A percentile compares a stretch with the other conserved stretches of the same genome.
Evolutionary conservation across 1,140 invertebrate genomes (phyloP).

Genomic region (Lasaia peninsularis): DNA sequence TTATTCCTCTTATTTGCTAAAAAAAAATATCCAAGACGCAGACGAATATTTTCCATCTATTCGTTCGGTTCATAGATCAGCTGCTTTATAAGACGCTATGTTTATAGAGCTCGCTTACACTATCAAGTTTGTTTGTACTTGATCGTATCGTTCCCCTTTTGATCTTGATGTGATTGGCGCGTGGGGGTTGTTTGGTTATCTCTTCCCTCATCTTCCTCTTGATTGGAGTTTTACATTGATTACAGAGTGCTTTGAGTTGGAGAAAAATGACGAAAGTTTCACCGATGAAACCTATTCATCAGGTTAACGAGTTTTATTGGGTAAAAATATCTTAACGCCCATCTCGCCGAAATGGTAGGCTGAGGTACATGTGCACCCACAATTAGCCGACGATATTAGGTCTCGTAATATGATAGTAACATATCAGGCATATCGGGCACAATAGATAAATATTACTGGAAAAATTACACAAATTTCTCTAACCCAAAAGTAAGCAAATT

Average conservation of each 20-base stretch:
- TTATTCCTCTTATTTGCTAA: no score
- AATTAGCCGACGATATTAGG: no score
- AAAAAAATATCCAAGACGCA: no score
- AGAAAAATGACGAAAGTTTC: slow-evolving; percentile 5
- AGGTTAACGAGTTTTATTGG: not conserved
- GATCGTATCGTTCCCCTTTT: slow-evolving; percentile 4
- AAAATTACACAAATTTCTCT: no score
- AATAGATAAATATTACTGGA: no score
- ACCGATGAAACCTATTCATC: not conserved
- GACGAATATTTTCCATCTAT: no score
- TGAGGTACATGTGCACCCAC: no score
- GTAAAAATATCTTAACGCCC: no score
- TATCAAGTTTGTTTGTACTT: slow-evolving; percentile 8
- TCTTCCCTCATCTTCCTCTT: not conserved
- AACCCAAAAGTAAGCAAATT: no score
- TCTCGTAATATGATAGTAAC: no score
- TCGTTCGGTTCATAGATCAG: not conserved
- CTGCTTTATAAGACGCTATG: not conserved
- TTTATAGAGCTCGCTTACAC: slow-evolving; percentile 8
- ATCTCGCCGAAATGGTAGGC: no score
- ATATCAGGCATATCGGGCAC: no score
- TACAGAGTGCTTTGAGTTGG: not conserved
- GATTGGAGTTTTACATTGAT: slow-evolving; percentile 9
- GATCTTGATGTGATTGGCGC: slow-evolving; percentile 1
- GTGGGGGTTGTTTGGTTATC: slow-evolving; percentile 3